These are phyloP conservation scores for Apteryx owenii DNA, from an alignment of 2,113 vertebrate species.

Conservation along the genomic window DNA sequence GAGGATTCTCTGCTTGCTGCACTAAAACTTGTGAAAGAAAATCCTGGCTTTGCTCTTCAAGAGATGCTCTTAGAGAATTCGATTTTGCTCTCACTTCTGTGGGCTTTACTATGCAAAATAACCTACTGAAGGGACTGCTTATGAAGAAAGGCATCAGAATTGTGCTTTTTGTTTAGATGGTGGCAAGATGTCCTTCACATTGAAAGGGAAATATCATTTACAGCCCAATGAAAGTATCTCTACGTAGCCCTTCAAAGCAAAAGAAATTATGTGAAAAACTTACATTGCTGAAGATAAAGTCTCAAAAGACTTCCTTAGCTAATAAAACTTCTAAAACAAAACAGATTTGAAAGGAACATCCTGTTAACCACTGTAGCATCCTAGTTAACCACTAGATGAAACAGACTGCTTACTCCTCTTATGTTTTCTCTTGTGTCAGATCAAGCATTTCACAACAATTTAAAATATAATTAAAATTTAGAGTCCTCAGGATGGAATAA, in stretches of 20 bases:
- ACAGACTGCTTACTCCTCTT: not conserved
- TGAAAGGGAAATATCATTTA: not conserved
- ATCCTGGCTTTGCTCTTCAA: not conserved
- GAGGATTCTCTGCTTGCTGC: not conserved
- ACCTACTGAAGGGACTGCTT: not conserved
- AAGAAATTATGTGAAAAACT: not conserved
- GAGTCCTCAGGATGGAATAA: not conserved
- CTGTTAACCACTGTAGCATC: not conserved
- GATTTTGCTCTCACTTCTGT: not conserved
- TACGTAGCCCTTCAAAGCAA: not conserved
- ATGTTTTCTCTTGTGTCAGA: not conserved
- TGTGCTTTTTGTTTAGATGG: not conserved
- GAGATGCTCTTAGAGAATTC: not conserved
- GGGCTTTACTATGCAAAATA: not conserved
- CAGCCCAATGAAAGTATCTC: not conserved
- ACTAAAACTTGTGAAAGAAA: not conserved
- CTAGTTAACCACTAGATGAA: not conserved
- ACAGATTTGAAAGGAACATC: not conserved
- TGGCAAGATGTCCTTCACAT: not conserved
- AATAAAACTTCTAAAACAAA: not conserved
- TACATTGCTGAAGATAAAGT: not conserved
- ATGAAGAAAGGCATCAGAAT: not conserved
- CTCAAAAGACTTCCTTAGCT: not conserved
- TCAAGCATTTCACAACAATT: not conserved
- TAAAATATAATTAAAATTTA: conserved; percentile 32